Evolutionary conservation across 2,797 vertebrate genomes (phyloP).

Genomic region (Pachyuromys duprasi): DNA sequence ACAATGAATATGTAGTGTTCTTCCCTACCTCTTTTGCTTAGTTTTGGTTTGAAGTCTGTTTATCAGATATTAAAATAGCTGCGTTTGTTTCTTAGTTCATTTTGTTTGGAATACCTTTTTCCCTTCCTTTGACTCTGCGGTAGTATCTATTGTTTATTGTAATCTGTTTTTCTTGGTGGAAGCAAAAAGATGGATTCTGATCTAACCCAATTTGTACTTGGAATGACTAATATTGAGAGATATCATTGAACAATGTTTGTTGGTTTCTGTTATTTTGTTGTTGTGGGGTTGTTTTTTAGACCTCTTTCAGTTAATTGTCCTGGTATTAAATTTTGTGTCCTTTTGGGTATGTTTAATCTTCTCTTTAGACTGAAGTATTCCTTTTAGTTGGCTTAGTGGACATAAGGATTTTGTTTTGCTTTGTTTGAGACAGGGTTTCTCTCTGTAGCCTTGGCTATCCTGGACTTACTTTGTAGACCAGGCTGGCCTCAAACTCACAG

Average conservation of each 20-base stretch:
- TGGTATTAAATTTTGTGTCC: neutral
- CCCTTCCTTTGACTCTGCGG: neutral
- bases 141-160: neutral
- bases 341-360: neutral
- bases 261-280: neutral
- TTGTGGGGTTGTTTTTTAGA: neutral
- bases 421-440: too few relatives aligned
- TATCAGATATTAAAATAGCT: neutral
- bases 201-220: neutral
- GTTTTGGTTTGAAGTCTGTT: neutral
- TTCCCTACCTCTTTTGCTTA: neutral
- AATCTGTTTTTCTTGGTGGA: neutral
- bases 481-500: too few relatives aligned
- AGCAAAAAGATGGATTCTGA: neutral
- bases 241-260: neutral
- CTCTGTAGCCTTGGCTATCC: too few relatives aligned
- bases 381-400: neutral
- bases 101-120: neutral
- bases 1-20: neutral
- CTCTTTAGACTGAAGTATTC: neutral
- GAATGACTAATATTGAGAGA: neutral
- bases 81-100: neutral
- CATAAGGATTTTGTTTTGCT: too few relatives aligned
- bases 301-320: neutral
- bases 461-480: too few relatives aligned